Evolutionary conservation across 2,113 vertebrate species (phyloP).

Genomic region (Laticauda laticaudata): DNA sequence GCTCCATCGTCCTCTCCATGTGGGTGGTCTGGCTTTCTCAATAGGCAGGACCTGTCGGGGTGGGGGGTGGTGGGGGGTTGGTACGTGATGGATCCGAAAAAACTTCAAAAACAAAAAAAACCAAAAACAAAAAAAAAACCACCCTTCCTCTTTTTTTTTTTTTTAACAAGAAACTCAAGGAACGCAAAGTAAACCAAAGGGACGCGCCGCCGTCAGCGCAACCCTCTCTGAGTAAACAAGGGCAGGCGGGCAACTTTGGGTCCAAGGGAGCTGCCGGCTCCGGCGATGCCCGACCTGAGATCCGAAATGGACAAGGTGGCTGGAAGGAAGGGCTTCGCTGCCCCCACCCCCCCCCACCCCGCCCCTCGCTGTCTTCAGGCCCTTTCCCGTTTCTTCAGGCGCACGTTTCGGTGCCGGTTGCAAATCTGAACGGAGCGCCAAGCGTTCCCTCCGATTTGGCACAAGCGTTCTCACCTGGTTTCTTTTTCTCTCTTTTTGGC

Average conservation of each 20-base stretch:
- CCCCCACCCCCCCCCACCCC: too few relatives aligned
- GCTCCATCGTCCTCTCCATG: conserved; percentile 79
- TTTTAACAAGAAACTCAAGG: conserved; percentile 71
- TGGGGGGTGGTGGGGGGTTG: too few relatives aligned
- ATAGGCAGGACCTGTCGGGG: conserved; percentile 81
- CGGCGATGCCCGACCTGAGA: neutral
- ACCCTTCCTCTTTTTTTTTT: conserved; percentile 28
- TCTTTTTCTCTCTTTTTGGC: too few relatives aligned
- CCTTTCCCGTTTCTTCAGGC: neutral
- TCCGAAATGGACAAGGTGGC: conserved; percentile 24
- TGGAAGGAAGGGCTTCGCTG: neutral
- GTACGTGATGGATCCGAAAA: conserved; percentile 78
- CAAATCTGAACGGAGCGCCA: neutral
- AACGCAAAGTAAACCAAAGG: conserved; percentile 62
- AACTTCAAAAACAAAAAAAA: conserved; percentile 34
- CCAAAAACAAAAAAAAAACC: neutral
- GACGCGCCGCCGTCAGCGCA: conserved; percentile 61
- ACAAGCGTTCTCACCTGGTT: neutral
- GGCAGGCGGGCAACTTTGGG: conserved; percentile 39
- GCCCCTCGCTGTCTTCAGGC: neutral
- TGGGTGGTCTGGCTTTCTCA: conserved; percentile 86
- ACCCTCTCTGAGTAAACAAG: conserved; percentile 67
- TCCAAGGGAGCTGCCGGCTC: conserved; percentile 26
- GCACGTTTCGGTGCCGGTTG: neutral
- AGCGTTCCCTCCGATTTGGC: neutral